Percentiles rank a stretch among this genome's conserved stretches.
Evolutionary conservation across 2,888 invertebrate genomes (phyloP).

Genomic region (Hypsopygia costalis): DNA sequence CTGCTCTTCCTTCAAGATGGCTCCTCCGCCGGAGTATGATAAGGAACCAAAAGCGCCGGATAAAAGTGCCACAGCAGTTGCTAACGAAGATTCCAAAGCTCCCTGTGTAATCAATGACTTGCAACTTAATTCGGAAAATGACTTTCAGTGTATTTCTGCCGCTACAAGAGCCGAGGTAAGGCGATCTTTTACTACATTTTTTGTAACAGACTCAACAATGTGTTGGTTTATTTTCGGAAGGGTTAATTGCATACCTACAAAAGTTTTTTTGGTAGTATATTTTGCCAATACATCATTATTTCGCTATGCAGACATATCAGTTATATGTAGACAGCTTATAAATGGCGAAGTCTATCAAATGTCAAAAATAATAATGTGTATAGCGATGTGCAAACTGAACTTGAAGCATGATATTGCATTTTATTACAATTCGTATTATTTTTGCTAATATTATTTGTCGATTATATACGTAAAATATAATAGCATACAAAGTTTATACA

Average conservation of each 20-base stretch:
- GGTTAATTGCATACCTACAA: too few relatives aligned
- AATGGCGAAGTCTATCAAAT: conserved; percentile 46
- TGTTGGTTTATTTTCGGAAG: conserved; percentile 2
- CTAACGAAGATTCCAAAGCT: conserved; percentile 71
- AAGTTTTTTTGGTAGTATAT: too few relatives aligned
- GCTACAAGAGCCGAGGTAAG: conserved; percentile 67
- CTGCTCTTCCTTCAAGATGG: conserved; percentile 84
- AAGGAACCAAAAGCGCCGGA: conserved; percentile 88
- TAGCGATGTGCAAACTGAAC: neutral
- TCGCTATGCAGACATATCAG: neutral
- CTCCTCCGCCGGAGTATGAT: conserved; percentile 89
- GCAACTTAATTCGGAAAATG: conserved; percentile 60
- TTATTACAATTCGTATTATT: conserved; percentile 10
- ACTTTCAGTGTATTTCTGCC: conserved; percentile 49
- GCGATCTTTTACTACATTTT: conserved; percentile 56
- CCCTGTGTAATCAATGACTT: conserved; percentile 63
- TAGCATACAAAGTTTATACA: too few relatives aligned
- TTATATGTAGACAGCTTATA: conserved; percentile 35
- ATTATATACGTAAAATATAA: too few relatives aligned
- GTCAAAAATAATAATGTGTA: conserved; percentile 44
- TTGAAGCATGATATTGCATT: conserved; percentile 23
- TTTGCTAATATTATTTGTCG: too few relatives aligned
- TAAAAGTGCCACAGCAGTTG: conserved; percentile 75
- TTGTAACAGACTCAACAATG: conserved; percentile 33
- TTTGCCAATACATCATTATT: too few relatives aligned